Evolutionary conservation across 2,888 invertebrate species (phyloP).

Genomic region (Ichneumoninae sp.): DNA sequence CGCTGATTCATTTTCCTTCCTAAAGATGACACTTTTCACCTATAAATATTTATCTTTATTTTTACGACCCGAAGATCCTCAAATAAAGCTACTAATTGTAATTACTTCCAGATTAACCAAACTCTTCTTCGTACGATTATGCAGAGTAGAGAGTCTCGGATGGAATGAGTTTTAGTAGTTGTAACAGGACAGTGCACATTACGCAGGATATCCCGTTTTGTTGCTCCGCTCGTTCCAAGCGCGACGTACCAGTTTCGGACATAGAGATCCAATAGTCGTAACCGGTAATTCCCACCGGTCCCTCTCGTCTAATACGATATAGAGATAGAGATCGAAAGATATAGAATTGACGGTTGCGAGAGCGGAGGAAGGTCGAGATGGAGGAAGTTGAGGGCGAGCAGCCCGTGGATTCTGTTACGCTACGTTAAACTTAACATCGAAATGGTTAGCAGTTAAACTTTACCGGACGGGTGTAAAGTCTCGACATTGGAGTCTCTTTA

Average conservation of each 20-base stretch:
- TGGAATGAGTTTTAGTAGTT: constrained; percentile 38
- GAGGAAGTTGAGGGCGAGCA: constrained; percentile 51
- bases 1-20: background rate
- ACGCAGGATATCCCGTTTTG: constrained; percentile 26
- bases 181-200: constrained; percentile 38
- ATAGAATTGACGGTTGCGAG: constrained; percentile 15
- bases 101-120: constrained; percentile 17
- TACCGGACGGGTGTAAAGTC: constrained; percentile 45
- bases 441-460: constrained; percentile 62
- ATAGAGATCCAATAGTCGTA: constrained; percentile 54
- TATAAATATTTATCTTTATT: background rate
- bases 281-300: constrained; percentile 57
- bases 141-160: constrained; percentile 13
- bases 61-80: background rate
- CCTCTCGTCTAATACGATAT: constrained; percentile 31
- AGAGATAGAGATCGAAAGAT: constrained; percentile 39
- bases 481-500: constrained; percentile 32
- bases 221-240: constrained; percentile 20
- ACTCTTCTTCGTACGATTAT: constrained; percentile 18
- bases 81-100: constrained; percentile 6
- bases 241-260: constrained; percentile 43
- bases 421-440: constrained; percentile 65
- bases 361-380: constrained; percentile 42
- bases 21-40: background rate
- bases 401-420: constrained; percentile 62